phyloP scores from a whole-genome alignment of 1,140 invertebrate genomes.

The Formica selysi region DNA sequence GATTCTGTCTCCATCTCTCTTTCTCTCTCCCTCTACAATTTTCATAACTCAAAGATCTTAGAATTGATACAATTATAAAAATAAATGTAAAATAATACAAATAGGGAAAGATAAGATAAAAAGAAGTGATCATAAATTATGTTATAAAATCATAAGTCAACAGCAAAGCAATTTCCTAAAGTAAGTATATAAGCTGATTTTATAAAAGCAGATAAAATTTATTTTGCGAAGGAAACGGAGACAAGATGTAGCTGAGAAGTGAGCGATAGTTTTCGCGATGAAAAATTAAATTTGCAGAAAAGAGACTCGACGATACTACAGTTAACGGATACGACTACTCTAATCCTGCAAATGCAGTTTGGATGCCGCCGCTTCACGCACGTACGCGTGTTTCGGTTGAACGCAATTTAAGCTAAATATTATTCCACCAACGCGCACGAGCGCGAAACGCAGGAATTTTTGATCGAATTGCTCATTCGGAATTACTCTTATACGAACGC shows the following conservation, averaged over 20 bases:
- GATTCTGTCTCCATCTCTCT: no score
- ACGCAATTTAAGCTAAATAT: constrained; percentile 74
- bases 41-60: neutral
- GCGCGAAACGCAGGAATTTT: constrained; percentile 68
- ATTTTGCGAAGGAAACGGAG: neutral
- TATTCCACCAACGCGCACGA: constrained; percentile 60
- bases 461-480: constrained; percentile 73
- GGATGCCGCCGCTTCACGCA: constrained; percentile 18
- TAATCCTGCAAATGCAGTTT: constrained; percentile 65
- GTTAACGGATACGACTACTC: constrained; percentile 26
- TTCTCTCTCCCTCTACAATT: no score
- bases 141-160: constrained; percentile 13
- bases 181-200: constrained; percentile 20
- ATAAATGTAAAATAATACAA: neutral
- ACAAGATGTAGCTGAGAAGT: constrained; percentile 24
- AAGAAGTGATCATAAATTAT: neutral
- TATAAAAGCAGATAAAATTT: constrained; percentile 7
- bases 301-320: constrained; percentile 40
- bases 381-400: neutral
- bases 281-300: constrained; percentile 45
- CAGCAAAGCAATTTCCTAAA: neutral
- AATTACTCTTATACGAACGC: constrained; percentile 70
- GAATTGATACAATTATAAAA: neutral
- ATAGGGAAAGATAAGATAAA: neutral
- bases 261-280: constrained; percentile 8